Base-by-base conservation (phyloP, 2,888 invertebrate species). In the Altica lythri region DNA sequence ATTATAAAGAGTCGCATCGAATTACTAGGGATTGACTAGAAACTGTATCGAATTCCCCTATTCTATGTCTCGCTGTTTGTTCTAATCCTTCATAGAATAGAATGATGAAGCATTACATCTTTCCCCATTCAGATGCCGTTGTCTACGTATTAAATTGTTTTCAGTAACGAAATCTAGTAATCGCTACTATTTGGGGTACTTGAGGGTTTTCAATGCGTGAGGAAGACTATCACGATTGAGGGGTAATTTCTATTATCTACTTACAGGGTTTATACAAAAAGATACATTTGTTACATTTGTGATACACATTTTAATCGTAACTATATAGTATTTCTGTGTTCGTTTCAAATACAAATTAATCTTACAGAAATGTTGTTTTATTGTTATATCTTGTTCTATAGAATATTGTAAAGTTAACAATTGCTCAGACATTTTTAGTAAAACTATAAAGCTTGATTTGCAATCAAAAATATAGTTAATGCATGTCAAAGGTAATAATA, bases 171-270 rank as follows among this genome's bases (percentile, higher is more conserved):
- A 68, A 70, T 69, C 63, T 62, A 65, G 65, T 67, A 69, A 69
- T 69, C 69, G 66, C 66, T 61, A 61, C 63, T 62, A 62, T 65
- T 59, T 57, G 59, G 61, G 63, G 64, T 68, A 70, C 68, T 72
- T 71, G 66, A 69, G 65, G 66, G 70, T 63, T 62, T 69, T 71
- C 66, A 61, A 64, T 68, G 68, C 67, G 66, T 66, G 64, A 48
- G 56, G 57, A 51, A 59, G 59, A 58, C 56, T 49, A 25, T 25
- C 61, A 67, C 16, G 16, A 63, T 62, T 55, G 63, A 62, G 65
- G 68, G 69, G 64, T 65, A 68, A 42, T 32, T 68, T 66, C 64
- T 67, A 65, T 68, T 68, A 70, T 66, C 64, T 64, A 51, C 22
- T 10, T 37, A 48, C 48, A 18, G 14, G 40, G 37, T 29, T 12